Evolutionary conservation across 2,797 vertebrate genomes (phyloP), one percentile per base, ranked within the genome.

Genomic region (Premnoplex brunnescens): DNA sequence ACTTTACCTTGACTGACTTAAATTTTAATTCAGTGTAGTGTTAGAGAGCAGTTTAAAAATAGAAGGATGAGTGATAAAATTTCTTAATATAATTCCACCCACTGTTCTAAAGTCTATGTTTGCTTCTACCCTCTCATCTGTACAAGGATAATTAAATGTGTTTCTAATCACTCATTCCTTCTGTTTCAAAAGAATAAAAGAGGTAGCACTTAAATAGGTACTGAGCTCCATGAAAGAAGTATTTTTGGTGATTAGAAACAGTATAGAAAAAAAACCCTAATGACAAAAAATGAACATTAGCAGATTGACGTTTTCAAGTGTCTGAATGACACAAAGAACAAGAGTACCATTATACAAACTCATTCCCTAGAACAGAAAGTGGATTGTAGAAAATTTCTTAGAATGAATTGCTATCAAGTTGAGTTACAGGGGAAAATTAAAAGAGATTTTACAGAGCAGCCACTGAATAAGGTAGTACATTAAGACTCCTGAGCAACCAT

Each of bases 311-410:
- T 82, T 89, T 91, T 92, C 66, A 93, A 94, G 79, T 73, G 69
- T 88, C 68, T 95, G 82, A 91, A 71, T 69, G 87, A 78, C 87
- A 91, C 32, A 46, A 80, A 85, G 92, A 95, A 87, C 82, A 96
- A 95, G 85, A 66, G 19, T 73, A 81, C 44, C 43, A 44, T 94
- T 91, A 58, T 69, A 92, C 23, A 81, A 92, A 88, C 73, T 88
- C 89, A 30, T 85, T 91, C 72, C 79, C 51, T 81, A 72, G 75
- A 91, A 83, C 43, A 83, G 82, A 92, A 89, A 94, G 92, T 78
- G 49, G 22, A 66, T 91, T 91, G 64, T 85, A 89, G 78, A 89
- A 89, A 93, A 95, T 84, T 85, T 62, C 52, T 89, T 85, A 43
- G 58, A 84, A 94, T 89, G 23, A 95, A 93, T 92, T 94, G 49